Evolutionary conservation across 2,113 vertebrate genomes (phyloP).

Genomic region (Pseudorhombus dupliciocellatus): DNA sequence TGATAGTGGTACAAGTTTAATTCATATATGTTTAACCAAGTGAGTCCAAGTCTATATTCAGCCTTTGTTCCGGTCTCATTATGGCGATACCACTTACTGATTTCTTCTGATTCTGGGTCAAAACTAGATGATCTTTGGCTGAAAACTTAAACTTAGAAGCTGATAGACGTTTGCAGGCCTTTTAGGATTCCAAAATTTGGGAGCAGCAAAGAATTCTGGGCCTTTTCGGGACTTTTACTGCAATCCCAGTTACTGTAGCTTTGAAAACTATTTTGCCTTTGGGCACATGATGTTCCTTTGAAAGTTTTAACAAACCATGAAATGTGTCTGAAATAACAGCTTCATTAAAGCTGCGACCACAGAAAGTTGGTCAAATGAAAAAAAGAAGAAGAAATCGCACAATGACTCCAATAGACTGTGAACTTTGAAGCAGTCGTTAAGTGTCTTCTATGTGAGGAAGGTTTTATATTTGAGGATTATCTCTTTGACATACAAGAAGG

Average conservation of each 20-base stretch:
- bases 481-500: neutral
- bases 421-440: neutral
- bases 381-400: neutral
- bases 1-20: too few species aligned
- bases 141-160: neutral
- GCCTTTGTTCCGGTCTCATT: neutral
- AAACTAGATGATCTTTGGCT: too few species aligned
- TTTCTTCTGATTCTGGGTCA: too few species aligned
- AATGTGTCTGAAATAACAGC: constrained; percentile 4
- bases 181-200: neutral
- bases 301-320: neutral
- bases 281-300: constrained; percentile 1
- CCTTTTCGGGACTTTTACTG: neutral
- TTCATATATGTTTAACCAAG: too few species aligned
- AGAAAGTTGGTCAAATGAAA: neutral
- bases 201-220: neutral
- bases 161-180: neutral
- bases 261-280: neutral
- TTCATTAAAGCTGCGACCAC: neutral
- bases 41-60: too few species aligned
- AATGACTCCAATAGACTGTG: neutral
- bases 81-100: neutral
- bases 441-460: neutral
- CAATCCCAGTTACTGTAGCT: neutral
- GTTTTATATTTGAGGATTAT: neutral